Conservation (phyloP, 2,888 invertebrate species). For the Tachina lurida region DNA sequence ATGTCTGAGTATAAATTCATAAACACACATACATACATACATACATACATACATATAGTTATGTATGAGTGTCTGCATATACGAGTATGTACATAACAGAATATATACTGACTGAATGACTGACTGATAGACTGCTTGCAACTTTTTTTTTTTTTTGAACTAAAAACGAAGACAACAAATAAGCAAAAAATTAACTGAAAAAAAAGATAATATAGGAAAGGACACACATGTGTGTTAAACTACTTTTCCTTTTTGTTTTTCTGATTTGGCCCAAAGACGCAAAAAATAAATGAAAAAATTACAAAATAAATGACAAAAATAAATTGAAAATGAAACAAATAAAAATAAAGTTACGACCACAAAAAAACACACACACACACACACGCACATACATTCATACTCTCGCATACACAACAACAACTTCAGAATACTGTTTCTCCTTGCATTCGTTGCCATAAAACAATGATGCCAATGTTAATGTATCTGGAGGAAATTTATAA, state of each 20-base stretch:
- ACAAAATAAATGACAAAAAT: conserved; percentile 80
- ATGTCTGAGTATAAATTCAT: conserved; percentile 17
- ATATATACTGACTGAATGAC: not conserved
- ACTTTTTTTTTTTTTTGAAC: conserved; percentile 22
- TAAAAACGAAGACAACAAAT: conserved; percentile 48
- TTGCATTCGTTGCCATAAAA: conserved; percentile 30
- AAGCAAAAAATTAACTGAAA: conserved; percentile 35
- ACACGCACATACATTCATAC: not conserved
- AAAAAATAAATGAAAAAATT: conserved; percentile 66
- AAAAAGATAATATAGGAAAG: conserved; percentile 74
- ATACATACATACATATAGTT: not conserved
- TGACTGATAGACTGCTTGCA: conserved; percentile 48
- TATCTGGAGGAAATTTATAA: conserved; percentile 46
- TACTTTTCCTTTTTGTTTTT: conserved; percentile 69
- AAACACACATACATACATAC: not conserved
- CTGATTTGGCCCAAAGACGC: conserved; percentile 70
- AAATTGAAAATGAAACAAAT: conserved; percentile 81
- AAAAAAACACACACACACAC: conserved; percentile 4
- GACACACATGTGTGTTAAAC: conserved; percentile 77
- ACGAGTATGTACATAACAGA: not conserved
- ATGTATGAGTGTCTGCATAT: not conserved
- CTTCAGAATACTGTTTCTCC: not conserved
- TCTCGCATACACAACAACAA: too few relatives aligned
- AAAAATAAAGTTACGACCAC: conserved; percentile 74
- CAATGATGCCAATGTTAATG: conserved; percentile 45